These are phyloP conservation scores for Melanargia galathea DNA, from an alignment of 2,888 invertebrate genomes.

Conservation along the genomic window DNA sequence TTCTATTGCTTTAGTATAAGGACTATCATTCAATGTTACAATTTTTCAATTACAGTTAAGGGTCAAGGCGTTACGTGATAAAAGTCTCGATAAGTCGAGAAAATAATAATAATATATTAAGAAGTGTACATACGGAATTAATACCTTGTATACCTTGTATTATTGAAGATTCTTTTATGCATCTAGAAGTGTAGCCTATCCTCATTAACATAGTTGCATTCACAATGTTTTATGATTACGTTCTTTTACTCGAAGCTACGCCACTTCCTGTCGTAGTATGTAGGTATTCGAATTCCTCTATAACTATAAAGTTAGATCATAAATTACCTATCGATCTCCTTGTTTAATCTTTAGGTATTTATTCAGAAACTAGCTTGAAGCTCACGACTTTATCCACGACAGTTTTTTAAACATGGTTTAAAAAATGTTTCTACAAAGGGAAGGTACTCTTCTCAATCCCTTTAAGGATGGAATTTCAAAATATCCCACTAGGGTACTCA, in stretches of 20 bases:
- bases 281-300: not conserved
- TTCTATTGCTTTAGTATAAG: conserved; percentile 22
- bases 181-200: not conserved
- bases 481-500: no score
- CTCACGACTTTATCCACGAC: no score
- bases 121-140: not conserved
- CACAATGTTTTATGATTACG: not conserved
- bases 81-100: not conserved
- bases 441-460: no score
- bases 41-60: conserved; percentile 11
- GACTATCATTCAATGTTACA: conserved; percentile 13
- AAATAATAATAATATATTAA: not conserved
- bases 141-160: not conserved
- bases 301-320: not conserved
- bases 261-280: conserved; percentile 6
- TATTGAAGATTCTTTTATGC: no score
- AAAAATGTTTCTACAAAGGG: no score
- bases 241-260: not conserved
- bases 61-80: conserved; percentile 17
- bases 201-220: not conserved
- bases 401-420: no score
- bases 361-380: no score
- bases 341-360: not conserved
- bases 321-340: not conserved
- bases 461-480: no score